Conservation (phyloP, 2,797 vertebrate genomes). For the Phalloptychus januarius region DNA sequence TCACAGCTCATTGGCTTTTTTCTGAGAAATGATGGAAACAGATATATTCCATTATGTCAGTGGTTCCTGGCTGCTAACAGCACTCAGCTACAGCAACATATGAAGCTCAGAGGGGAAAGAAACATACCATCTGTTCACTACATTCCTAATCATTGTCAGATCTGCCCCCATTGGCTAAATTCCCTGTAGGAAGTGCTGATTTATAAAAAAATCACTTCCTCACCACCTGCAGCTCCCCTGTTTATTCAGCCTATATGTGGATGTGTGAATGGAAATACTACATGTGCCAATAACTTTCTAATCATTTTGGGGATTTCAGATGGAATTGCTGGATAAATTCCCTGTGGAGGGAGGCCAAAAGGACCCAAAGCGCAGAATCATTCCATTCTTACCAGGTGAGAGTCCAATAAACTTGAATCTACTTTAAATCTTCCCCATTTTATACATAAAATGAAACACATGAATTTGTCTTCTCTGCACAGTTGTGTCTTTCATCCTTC, state of each 20-base stretch:
- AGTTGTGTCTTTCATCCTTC: neutral
- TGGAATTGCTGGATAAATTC: constrained; percentile 99
- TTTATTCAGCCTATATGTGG: constrained; percentile 5
- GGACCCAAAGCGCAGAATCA: constrained; percentile 97
- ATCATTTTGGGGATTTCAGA: constrained; percentile 80
- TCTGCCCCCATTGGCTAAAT: constrained; percentile 61
- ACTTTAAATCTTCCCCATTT: neutral
- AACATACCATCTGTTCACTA: constrained; percentile 74
- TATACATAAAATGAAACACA: neutral
- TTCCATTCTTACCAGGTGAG: constrained; percentile 96
- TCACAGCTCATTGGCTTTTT: constrained; percentile 30
- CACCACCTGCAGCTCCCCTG: constrained; percentile 22
- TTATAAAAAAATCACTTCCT: constrained; percentile 54
- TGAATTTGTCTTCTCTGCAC: neutral
- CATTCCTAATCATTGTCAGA: constrained; percentile 72
- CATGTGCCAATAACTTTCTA: constrained; percentile 33
- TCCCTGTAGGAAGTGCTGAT: constrained; percentile 70
- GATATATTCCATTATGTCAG: constrained; percentile 80
- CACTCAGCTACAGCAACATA: constrained; percentile 55
- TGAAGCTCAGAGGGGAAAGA: constrained; percentile 26
- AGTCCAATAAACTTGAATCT: constrained; percentile 19
- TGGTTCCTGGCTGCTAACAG: constrained; percentile 45
- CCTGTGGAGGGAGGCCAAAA: constrained; percentile 99
- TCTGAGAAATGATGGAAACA: constrained; percentile 25
- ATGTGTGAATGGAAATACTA: constrained; percentile 18